phyloP scores from a whole-genome alignment of 2,888 invertebrate genomes.

The Drosophila paranaensis region DNA sequence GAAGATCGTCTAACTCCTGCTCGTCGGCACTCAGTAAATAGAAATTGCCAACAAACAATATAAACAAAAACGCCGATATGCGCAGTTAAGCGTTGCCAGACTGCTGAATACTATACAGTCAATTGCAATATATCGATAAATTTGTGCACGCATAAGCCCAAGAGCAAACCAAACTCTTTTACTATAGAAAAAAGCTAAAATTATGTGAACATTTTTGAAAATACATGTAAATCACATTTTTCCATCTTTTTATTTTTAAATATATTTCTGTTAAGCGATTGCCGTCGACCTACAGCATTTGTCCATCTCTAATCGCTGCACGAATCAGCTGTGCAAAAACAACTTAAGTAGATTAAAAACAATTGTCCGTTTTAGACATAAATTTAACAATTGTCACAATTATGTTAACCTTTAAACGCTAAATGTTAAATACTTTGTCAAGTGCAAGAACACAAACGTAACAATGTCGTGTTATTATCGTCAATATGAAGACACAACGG shows the following conservation, averaged over 20 bases:
- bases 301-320: conserved; percentile 14
- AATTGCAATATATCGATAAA: conserved; percentile 11
- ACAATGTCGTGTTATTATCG: conserved; percentile 91
- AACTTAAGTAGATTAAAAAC: conserved; percentile 12
- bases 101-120: conserved; percentile 1
- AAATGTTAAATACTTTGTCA: conserved; percentile 14
- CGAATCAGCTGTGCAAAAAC: conserved; percentile 44
- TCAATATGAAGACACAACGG: conserved; percentile 88
- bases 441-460: conserved; percentile 12
- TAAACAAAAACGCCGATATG: conserved; percentile 66
- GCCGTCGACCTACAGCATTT: neutral
- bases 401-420: conserved; percentile 32
- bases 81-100: conserved; percentile 27
- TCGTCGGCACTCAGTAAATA: conserved; percentile 13
- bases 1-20: conserved; percentile 22
- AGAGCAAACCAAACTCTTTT: neutral
- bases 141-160: neutral
- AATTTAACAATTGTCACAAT: conserved; percentile 16
- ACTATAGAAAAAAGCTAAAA: neutral
- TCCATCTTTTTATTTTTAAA: neutral
- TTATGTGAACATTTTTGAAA: neutral
- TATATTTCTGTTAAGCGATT: neutral
- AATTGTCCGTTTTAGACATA: conserved; percentile 23
- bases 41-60: conserved; percentile 69
- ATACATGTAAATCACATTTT: neutral